Evolutionary conservation across 1,140 invertebrate genomes (phyloP).

Genomic region (Drosophila athabasca): DNA sequence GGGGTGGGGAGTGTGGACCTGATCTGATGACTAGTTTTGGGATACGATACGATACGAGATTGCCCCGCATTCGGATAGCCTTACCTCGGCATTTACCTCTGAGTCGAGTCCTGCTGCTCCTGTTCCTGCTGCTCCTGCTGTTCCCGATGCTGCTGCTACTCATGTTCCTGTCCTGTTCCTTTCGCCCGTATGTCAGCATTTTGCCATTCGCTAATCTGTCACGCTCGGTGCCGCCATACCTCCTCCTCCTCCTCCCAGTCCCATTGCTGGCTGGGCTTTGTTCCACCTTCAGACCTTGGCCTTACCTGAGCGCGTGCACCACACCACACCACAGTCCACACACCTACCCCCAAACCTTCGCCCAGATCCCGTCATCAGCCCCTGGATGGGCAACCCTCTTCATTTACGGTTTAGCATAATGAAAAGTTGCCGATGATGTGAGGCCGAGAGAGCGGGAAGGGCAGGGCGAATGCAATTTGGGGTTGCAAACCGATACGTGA

Average conservation of each 20-base stretch:
- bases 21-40: slow-evolving; percentile 47
- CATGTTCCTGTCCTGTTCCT: slow-evolving; percentile 14
- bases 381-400: slow-evolving; percentile 63
- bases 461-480: slow-evolving; percentile 69
- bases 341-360: not conserved
- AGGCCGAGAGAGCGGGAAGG: slow-evolving; percentile 10
- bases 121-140: slow-evolving; percentile 9
- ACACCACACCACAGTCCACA: slow-evolving; percentile 23
- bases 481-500: slow-evolving; percentile 65
- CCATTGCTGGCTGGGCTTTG: slow-evolving; percentile 22
- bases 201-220: slow-evolving; percentile 69
- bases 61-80: slow-evolving; percentile 63
- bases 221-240: slow-evolving; percentile 51
- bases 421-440: slow-evolving; percentile 72
- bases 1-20: slow-evolving; percentile 3
- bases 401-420: slow-evolving; percentile 81
- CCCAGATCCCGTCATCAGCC: not conserved
- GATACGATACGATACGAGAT: slow-evolving; percentile 31
- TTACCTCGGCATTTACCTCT: slow-evolving; percentile 5
- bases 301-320: slow-evolving; percentile 50
- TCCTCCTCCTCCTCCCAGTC: slow-evolving; percentile 1
- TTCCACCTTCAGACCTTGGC: slow-evolving; percentile 43
- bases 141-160: slow-evolving; percentile 3
- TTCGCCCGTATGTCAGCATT: slow-evolving; percentile 75
- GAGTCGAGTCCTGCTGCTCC: slow-evolving; percentile 2